Conservation (phyloP, 1,140 invertebrate species). For the Drosophila lowei region DNA sequence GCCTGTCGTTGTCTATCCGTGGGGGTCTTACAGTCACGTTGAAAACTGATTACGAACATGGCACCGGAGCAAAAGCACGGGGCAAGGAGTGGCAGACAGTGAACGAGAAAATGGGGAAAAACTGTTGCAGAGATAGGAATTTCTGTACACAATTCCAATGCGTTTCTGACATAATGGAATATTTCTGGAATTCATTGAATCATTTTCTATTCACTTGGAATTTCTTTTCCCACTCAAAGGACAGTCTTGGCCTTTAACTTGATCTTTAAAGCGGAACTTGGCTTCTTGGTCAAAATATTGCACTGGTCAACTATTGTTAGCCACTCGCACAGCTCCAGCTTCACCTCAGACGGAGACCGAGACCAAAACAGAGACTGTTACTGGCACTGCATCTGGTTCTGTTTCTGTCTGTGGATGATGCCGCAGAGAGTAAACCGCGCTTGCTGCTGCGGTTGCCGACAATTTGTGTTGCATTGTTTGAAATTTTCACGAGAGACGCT, state of each 20-base stretch:
- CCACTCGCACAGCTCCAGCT: slow-evolving; percentile 8
- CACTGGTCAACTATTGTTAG: slow-evolving; percentile 73
- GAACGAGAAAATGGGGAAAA: background rate
- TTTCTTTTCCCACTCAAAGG: no score
- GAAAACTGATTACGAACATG: slow-evolving; percentile 43
- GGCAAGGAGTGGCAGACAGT: slow-evolving; percentile 26
- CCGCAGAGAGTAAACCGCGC: slow-evolving; percentile 57
- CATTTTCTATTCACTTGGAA: no score
- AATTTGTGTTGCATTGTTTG: slow-evolving; percentile 79
- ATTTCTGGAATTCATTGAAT: no score
- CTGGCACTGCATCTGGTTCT: slow-evolving; percentile 12
- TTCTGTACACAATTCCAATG: background rate
- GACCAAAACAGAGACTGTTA: background rate
- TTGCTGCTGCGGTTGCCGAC: slow-evolving; percentile 64
- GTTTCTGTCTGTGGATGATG: background rate
- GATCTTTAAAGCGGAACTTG: slow-evolving; percentile 1
- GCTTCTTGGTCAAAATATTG: slow-evolving; percentile 62
- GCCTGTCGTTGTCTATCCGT: slow-evolving; percentile 25
- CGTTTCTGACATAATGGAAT: no score
- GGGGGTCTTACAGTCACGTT: slow-evolving; percentile 33
- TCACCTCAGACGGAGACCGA: background rate
- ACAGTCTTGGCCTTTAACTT: no score
- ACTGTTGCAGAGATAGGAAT: background rate
- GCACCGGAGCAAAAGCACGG: background rate
- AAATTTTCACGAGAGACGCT: slow-evolving; percentile 50